Evolutionary conservation across 2,113 vertebrate genomes (phyloP).

Genomic region (Colius striatus): DNA sequence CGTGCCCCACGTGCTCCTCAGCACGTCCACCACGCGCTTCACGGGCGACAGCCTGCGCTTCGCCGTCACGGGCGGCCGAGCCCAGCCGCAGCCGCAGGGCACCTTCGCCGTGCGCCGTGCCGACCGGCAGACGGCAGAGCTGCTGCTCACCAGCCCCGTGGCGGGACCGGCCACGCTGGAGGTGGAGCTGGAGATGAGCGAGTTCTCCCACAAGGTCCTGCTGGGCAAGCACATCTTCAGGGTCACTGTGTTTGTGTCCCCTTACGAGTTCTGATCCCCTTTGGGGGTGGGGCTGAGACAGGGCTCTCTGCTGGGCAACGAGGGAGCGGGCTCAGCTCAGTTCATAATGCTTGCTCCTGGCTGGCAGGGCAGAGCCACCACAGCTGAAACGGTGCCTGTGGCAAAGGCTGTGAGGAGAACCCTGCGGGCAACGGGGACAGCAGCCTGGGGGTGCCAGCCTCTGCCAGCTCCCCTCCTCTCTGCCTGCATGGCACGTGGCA

Average conservation of each 20-base stretch:
- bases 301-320: not conserved
- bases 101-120: constrained; percentile 80
- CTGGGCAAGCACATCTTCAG: constrained; percentile 87
- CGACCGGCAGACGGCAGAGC: constrained; percentile 80
- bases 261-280: constrained; percentile 76
- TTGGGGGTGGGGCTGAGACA: not conserved
- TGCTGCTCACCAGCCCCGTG: constrained; percentile 82
- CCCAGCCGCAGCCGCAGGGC: constrained; percentile 1
- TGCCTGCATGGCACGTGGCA: accelerated
- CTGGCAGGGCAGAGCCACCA: not conserved
- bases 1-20: constrained; percentile 81
- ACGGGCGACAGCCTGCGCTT: constrained; percentile 84
- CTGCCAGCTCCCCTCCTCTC: not conserved
- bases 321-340: not conserved
- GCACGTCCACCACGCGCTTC: constrained; percentile 78
- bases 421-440: accelerated
- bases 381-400: not conserved
- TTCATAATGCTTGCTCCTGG: not conserved
- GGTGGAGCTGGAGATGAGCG: constrained; percentile 89
- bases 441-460: not conserved
- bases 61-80: constrained; percentile 56
- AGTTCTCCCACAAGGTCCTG: constrained; percentile 79
- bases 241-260: constrained; percentile 84
- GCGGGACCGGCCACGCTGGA: constrained; percentile 80
- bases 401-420: not conserved